Base-by-base conservation (phyloP, 30 jellyfish, hydroid and myxozoan species). In the Morbakka virulenta region DNA sequence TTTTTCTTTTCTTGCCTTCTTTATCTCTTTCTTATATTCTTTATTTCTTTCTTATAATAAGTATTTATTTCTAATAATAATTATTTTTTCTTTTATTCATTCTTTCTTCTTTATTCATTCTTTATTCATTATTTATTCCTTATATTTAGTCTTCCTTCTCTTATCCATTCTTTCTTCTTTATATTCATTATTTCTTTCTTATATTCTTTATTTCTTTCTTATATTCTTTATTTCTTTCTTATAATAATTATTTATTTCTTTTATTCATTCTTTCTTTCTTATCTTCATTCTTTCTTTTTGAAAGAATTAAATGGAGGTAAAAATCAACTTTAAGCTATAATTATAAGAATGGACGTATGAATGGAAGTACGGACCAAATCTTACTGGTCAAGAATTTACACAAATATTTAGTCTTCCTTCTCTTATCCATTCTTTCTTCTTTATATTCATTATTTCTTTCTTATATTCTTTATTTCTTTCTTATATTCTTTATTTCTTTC, bases 131-230 rank as follows among this genome's bases (percentile, higher is more conserved):
- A 13, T 24, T 32, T 9, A 26, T 50, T 6, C 67, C 69, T 13
- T 35, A 32, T 28, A 11, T 49, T 1, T 47, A 29, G 6, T 0
- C 82, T 49, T 35, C 50, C 69, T 29, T 51, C 27, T 79, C 68
- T 21, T 36, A 30, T 32, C 41, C 85, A 21, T 57, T 52, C n/a
- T n/a, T 53, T 69, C 50, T 25, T 22, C 52, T 69, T 81, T 81
- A 13, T 74, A 79, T 49, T 36, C 35, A 36, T 50, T 62, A 14
- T 24, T 72, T 36, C 95, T 75, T 22, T 79, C 62, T 25, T 72
- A 33, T 47, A 2, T 72, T 6, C 62, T 72, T 36, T 50, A 2
- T 35, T 4, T 48, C 62, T 0, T 24, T 72, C 62, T 1, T 47
- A 36, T 28, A 35, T 35, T 13, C 61, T 11, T 48, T 0, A 4